A percentile compares a stretch with the other conserved stretches of the same genome.
Conservation (phyloP, 2,113 vertebrate species). For the Piliocolobus tephrosceles region DNA sequence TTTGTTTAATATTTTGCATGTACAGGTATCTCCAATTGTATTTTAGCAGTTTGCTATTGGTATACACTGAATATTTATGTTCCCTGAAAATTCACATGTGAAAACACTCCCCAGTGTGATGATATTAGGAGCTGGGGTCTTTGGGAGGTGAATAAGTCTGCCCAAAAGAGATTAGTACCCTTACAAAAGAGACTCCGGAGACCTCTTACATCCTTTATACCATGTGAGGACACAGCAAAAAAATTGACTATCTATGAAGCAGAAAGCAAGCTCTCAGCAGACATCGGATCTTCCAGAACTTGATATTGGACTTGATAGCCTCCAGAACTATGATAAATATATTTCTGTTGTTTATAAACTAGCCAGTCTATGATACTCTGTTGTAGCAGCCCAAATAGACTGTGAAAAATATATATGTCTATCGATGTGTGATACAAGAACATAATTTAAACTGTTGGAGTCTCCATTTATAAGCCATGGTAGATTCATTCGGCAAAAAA, state of each 20-base stretch:
- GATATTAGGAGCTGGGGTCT: neutral
- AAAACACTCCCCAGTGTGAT: neutral
- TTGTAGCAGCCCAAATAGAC: neutral
- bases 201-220: neutral
- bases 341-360: neutral
- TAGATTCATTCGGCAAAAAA: neutral
- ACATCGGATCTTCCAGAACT: neutral
- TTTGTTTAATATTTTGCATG: neutral
- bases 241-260: rapidly evolving
- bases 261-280: too few relatives aligned
- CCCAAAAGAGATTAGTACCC: neutral
- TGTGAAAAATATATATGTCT: neutral
- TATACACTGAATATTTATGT: neutral
- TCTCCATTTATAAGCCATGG: neutral
- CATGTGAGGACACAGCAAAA: neutral
- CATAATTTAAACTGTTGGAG: neutral
- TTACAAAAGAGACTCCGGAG: neutral
- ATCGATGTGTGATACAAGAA: neutral
- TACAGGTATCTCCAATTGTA: neutral
- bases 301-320: neutral
- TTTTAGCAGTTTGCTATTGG: neutral
- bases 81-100: neutral
- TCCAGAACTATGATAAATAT: neutral
- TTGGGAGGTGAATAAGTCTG: too few relatives aligned
- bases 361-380: neutral